Evolutionary conservation across 1,140 invertebrate species (phyloP).

Genomic region (Musca domestica): DNA sequence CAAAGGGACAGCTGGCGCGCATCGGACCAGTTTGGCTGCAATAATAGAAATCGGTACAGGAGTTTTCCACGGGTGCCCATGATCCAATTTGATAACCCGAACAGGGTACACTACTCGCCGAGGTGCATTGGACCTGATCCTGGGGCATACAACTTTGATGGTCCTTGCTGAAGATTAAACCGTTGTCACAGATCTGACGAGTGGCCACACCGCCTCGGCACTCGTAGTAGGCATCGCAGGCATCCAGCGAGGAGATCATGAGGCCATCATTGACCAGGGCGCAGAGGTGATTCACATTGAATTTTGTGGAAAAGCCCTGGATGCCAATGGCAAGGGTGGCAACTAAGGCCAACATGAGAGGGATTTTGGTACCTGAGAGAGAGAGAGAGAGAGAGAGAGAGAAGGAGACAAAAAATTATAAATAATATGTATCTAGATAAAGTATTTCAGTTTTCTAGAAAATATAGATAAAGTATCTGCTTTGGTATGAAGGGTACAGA

Average conservation of each 20-base stretch:
- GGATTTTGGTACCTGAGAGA: background rate
- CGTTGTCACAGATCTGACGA: constrained; percentile 21
- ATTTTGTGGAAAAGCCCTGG: background rate
- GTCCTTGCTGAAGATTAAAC: constrained; percentile 20
- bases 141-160: background rate
- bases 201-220: constrained; percentile 28
- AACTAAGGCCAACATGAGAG: background rate
- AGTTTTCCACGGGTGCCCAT: constrained; percentile 22
- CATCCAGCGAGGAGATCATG: constrained; percentile 29
- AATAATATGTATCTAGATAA: too few species aligned
- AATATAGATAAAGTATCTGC: too few species aligned
- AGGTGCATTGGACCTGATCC: constrained; percentile 26
- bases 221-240: constrained; percentile 33
- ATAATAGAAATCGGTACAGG: constrained; percentile 35
- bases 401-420: too few species aligned
- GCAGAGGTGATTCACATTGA: constrained; percentile 35
- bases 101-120: constrained; percentile 25
- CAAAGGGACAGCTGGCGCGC: constrained; percentile 29
- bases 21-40: constrained; percentile 27
- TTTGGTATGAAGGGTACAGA: too few species aligned
- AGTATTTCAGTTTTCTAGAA: too few species aligned
- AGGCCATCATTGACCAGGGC: constrained; percentile 26
- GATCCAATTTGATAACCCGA: constrained; percentile 24
- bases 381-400: too few species aligned
- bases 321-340: background rate